A percentile compares a stretch with the other conserved stretches of the same genome.
phyloP scores from a whole-genome alignment of 2,113 vertebrate genomes.

The Chroicocephalus ridibundus region DNA sequence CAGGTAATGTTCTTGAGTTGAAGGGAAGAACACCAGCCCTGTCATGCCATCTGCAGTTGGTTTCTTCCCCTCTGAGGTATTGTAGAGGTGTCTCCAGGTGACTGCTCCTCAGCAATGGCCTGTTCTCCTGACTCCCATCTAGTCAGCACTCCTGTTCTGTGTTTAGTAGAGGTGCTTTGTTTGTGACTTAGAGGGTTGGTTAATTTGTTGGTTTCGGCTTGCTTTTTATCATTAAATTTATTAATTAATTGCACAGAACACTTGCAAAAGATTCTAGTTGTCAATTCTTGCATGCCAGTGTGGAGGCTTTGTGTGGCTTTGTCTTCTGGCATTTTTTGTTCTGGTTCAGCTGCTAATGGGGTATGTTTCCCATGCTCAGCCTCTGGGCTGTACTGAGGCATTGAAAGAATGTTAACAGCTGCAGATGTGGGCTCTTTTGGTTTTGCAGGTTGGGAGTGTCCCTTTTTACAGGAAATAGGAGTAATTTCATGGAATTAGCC shows the following conservation, averaged over 20 bases:
- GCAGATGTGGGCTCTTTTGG: neutral
- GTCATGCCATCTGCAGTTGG: neutral
- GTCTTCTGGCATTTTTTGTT: neutral
- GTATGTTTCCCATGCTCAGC: neutral
- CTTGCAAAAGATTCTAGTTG: neutral
- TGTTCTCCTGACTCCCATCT: neutral
- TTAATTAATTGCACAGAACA: neutral
- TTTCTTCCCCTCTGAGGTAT: neutral
- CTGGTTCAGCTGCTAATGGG: neutral
- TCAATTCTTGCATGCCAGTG: neutral
- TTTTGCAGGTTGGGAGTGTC: neutral
- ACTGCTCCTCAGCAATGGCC: neutral
- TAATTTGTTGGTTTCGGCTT: neutral
- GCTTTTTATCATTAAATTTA: neutral
- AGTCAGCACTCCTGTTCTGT: neutral
- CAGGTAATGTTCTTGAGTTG: neutral
- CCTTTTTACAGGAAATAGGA: slow-evolving; percentile 3
- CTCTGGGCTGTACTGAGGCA: neutral
- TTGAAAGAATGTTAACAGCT: slow-evolving; percentile 15
- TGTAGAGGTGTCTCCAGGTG: neutral
- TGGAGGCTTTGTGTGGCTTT: neutral
- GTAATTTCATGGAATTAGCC: neutral
- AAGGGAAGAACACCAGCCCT: neutral
- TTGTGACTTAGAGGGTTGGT: neutral
- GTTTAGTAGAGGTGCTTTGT: neutral